Evolutionary conservation across 2,113 vertebrate species (phyloP).

Genomic region (Hippolais icterina): DNA sequence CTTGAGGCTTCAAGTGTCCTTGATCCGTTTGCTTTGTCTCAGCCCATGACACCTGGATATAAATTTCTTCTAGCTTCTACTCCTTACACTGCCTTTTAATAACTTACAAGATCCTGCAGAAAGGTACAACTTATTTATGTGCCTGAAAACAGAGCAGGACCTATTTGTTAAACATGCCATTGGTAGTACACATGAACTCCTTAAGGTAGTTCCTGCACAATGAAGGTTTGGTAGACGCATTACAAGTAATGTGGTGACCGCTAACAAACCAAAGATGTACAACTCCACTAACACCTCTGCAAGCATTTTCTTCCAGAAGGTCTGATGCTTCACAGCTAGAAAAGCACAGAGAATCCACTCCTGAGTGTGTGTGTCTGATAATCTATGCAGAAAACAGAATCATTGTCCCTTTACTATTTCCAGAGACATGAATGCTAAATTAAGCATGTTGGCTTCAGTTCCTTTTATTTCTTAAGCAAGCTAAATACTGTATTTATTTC

Average conservation of each 20-base stretch:
- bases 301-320: not conserved
- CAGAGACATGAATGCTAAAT: not conserved
- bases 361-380: not conserved
- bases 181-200: not conserved
- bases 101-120: not conserved
- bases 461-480: not conserved
- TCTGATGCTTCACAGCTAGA: not conserved
- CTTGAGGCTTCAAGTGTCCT: not conserved
- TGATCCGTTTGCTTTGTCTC: not conserved
- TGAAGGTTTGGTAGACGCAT: not conserved
- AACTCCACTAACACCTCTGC: not conserved
- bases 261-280: not conserved
- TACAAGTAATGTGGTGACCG: not conserved
- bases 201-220: not conserved
- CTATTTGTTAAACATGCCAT: not conserved
- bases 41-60: not conserved
- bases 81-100: not conserved
- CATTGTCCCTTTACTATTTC: not conserved
- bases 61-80: not conserved
- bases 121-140: not conserved
- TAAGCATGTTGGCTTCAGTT: not conserved
- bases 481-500: not conserved
- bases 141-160: not conserved
- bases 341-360: not conserved
- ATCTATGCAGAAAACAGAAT: not conserved